Conservation (phyloP, 2,888 invertebrate species). For the Orthosia gracilis region DNA sequence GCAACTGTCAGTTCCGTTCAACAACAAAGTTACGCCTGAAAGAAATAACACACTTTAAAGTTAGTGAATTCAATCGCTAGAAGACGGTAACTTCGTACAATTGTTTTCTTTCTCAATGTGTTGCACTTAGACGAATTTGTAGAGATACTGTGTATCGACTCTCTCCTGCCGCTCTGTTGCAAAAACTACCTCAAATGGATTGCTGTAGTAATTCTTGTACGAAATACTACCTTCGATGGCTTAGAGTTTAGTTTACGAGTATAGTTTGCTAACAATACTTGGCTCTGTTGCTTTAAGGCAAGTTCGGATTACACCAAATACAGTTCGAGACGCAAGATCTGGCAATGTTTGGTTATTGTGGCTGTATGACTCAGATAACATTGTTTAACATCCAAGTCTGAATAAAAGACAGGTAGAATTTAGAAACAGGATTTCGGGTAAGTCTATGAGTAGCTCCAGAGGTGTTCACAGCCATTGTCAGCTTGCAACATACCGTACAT, state of each 20-base stretch:
- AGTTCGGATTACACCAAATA: conserved; percentile 44
- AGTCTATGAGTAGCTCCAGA: too few species aligned
- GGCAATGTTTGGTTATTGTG: conserved; percentile 17
- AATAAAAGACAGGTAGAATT: conserved; percentile 34
- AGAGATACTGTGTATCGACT: conserved; percentile 69
- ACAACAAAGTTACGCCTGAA: conserved; percentile 82
- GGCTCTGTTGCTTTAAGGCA: conserved; percentile 47
- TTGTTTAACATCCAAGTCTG: conserved; percentile 23
- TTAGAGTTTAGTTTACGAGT: conserved; percentile 60
- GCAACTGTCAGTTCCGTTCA: conserved; percentile 79
- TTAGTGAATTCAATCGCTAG: conserved; percentile 87
- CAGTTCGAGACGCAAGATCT: conserved; percentile 32
- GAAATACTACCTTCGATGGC: conserved; percentile 61
- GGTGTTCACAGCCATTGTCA: not conserved
- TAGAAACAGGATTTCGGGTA: conserved; percentile 1
- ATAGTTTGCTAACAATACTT: conserved; percentile 59
- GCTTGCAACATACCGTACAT: not conserved
- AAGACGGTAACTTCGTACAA: conserved; percentile 84
- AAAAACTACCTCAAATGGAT: conserved; percentile 66
- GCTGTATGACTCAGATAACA: conserved; percentile 31
- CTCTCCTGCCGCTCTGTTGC: conserved; percentile 41
- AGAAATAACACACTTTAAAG: conserved; percentile 89
- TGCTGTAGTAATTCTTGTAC: conserved; percentile 64
- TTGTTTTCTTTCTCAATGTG: conserved; percentile 86
- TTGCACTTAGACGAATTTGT: conserved; percentile 80